Evolutionary conservation across 2,113 vertebrate species (phyloP), one percentile per base, ranked within the genome.

Genomic region (Genyomyrus donnyi): DNA sequence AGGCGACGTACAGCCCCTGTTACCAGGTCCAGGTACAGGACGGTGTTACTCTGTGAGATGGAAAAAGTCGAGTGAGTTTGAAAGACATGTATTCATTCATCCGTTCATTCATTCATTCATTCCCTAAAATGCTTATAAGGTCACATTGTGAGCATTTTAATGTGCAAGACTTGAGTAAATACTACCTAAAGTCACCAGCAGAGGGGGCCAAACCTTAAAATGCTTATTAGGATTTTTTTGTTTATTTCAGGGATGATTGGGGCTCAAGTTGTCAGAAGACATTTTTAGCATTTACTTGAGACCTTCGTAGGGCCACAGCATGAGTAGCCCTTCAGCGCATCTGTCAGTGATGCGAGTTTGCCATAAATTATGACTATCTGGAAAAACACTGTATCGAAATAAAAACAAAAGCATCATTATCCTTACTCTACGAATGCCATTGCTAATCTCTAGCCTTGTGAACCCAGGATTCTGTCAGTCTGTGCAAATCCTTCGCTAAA

Each of bases 1-100:
- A 99, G 96, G 6, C 94, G 95, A 50, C 92, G 96, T 90, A 99
- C 95, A 31, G 97, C 93, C 1, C 96, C 97, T 0, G 91, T 96
- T 0, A 89, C 93, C 89, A 97, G 93, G 93, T 99, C 97, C 92
- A 99, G 21, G 89, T 98, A 94, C 35, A 99, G 93, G 89, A 99
- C 95, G 0, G 96, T 95, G 91, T 98, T 97, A 91, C 95, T 98
- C 98, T 99, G 93, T 13, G 89, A 93, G 91, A 21, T 90, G 90
- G 93, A 93, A 58, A 2, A 87, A 15, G 91, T 77, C 88, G 6
- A 90, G 17, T 35, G 35, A 42, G 74, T 5, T 39, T 5, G 70
- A 77, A 77, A 77, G 70, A 77, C 58, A 62, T n/a, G 24, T 62
- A n/a, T 58, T 58, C 56, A 58, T 24, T 8, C 19, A 56, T 56